Conservation (phyloP, 2,888 invertebrate genomes). For the Noctua fimbriata region DNA sequence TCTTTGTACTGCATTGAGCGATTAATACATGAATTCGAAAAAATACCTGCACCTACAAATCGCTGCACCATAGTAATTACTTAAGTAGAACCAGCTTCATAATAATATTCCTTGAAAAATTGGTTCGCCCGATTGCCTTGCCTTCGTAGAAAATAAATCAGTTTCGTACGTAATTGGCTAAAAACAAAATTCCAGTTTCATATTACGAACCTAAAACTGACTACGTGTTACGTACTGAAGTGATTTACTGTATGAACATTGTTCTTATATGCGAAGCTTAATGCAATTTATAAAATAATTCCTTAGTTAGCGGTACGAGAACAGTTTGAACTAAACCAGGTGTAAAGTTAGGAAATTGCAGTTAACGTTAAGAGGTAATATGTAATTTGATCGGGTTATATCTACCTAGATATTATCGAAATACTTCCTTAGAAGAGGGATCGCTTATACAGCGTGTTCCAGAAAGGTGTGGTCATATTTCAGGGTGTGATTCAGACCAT, state of each 20-base stretch:
- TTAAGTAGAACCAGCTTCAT: conserved; percentile 5
- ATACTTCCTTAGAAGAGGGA: background rate
- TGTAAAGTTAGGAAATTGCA: conserved; percentile 38
- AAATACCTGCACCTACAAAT: background rate
- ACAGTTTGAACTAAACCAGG: conserved; percentile 22
- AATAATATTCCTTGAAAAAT: conserved; percentile 6
- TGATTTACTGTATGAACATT: conserved; percentile 8
- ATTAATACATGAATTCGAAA: background rate
- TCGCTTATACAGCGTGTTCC: background rate
- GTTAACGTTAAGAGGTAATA: conserved; percentile 26
- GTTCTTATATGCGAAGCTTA: conserved; percentile 20
- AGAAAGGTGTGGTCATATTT: background rate
- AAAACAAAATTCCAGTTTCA: background rate
- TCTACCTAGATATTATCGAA: background rate
- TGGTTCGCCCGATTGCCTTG: background rate
- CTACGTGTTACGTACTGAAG: background rate
- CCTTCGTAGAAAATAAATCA: conserved; percentile 28
- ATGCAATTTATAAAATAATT: conserved; percentile 33
- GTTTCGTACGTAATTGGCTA: background rate
- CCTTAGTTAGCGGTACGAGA: conserved; percentile 10
- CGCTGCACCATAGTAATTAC: background rate
- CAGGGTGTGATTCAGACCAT: background rate
- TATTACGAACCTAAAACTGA: background rate
- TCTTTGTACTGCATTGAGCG: background rate
- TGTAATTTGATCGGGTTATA: conserved; percentile 16